Base-by-base conservation (phyloP, 2,888 invertebrate species). In the Amphimallon solstitiale region DNA sequence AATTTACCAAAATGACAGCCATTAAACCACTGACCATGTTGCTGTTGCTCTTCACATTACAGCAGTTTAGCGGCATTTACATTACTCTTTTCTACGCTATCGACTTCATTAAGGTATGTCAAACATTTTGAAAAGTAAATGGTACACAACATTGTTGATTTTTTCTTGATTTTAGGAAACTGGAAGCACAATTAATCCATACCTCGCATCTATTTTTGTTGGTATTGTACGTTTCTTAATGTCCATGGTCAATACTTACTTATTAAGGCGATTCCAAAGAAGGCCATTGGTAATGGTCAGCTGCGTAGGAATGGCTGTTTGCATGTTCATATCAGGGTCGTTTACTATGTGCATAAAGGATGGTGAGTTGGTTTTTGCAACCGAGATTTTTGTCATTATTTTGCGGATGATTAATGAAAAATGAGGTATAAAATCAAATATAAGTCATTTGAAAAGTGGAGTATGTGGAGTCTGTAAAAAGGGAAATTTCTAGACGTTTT, bases 81-180 rank as follows among this genome's bases (percentile, higher is more conserved):
- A 86, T 87, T 5, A 87, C 87, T 0, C 79, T 88, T 1, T 88
- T 88, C 77, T 88, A 87, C 74, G 87, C 88, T 0, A 86, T 88
- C 19, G 85, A 84, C 10, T 86, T 87, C 78, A 86, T 88, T 72
- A 77, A 86, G 77, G 86, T 86, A 76, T 76, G 75, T 72, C 15
- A 4, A n/a, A 35, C 35, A 38, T 6, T 49, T 43, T 29, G 6
- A 7, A 40, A 19, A 6, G 7, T n/a, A 17, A 38, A n/a, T 4
- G 5, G 23, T n/a, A n/a, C n/a, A 3, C 6, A 21, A 17, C 12
- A 19, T 65, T 60, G 43, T 17, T 0, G 14, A 40, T 21, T 21
- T 2, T 37, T n/a, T 37, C 23, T 17, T 1, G 2, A 63, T 51
- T 67, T 77, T 74, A 86, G 85, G 85, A 85, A 76, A 84, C 85